Percentiles rank a stretch among this genome's conserved stretches.
phyloP scores from a whole-genome alignment of 2,797 vertebrate species.

The Percopsis omiscomaycus region DNA sequence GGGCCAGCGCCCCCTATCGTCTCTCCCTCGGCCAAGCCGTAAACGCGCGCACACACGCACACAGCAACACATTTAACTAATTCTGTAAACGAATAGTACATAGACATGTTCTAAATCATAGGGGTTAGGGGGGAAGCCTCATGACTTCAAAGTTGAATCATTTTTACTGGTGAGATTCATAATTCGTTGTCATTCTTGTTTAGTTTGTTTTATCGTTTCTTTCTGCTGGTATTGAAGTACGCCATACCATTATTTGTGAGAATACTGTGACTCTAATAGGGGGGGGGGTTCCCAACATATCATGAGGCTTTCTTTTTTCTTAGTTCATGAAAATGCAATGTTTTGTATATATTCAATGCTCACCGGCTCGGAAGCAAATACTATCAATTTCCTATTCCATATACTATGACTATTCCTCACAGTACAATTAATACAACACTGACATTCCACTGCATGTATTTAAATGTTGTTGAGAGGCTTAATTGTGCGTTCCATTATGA shows the following conservation, averaged over 20 bases:
- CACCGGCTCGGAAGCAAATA: too few relatives aligned
- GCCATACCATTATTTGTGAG: too few relatives aligned
- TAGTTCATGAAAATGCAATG: neutral
- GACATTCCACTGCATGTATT: constrained; percentile 3
- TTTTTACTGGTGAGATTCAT: constrained; percentile 15
- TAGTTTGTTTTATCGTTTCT: too few relatives aligned
- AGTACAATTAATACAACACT: too few relatives aligned
- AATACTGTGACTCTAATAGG: too few relatives aligned
- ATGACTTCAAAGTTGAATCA: neutral
- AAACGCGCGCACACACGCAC: constrained; percentile 11
- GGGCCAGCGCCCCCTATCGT: neutral
- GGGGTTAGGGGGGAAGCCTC: constrained; percentile 30
- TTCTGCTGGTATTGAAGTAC: too few relatives aligned
- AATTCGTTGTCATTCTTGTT: neutral
- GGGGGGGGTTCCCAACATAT: too few relatives aligned
- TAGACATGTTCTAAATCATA: constrained; percentile 25
- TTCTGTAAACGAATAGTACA: constrained; percentile 36
- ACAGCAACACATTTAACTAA: constrained; percentile 18
- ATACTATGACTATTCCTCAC: neutral
- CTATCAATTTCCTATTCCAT: too few relatives aligned
- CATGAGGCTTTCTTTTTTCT: too few relatives aligned
- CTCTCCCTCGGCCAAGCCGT: neutral
- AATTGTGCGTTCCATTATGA: neutral
- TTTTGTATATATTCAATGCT: neutral
- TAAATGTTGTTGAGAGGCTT: neutral